Base-by-base conservation (phyloP, 2,797 vertebrate genomes). In the Champsocephalus gunnari region DNA sequence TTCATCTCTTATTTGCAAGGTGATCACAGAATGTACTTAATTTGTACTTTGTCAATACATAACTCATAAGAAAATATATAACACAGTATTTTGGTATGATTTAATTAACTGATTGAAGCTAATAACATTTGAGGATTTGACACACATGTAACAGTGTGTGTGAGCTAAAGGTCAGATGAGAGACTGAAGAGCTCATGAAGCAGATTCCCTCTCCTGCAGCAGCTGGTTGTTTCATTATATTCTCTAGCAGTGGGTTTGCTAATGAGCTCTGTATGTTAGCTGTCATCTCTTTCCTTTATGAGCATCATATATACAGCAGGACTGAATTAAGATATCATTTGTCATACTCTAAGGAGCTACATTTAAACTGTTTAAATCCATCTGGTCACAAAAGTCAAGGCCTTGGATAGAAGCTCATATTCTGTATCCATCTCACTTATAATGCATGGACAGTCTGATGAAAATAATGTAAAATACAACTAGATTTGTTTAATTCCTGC, bases 281-380 rank as follows among this genome's bases (percentile, higher is more conserved):
- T 91, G 89, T 90, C 90, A 91, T 85, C 80, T 86, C 69, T 71
- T 89, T 81, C 84, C 87, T 89, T 71, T 73, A 47, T 59, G 75
- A 61, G 81, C 78, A 73, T 90, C 90, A 88, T 38, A 76, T 66
- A 59, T 61, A 73, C 80, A 86, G 64, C 71, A 19, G 53, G 45
- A 9, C 34, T 58, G 50, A 78, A 92, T 91, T 12, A 80, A 90
- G 81, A 78, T 41, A 73, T 85, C 85, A 85, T 64, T 38, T 65
- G 73, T 69, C 77, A 70, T 63, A 45, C 65, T 87, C 53, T 28
- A 12, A 9, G 21, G 24, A 54, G 63, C 14, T 9, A 54, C 4
- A 44, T 59, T 66, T 50, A 5, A n/a, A 49, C 32, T 19, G 28
- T 10, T 54, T 38, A 17, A 51, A 38, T 9, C 19, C 34, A 54